Evolutionary conservation across 2,888 invertebrate genomes (phyloP), one percentile per base, ranked within the genome.

Genomic region (Actias luna): DNA sequence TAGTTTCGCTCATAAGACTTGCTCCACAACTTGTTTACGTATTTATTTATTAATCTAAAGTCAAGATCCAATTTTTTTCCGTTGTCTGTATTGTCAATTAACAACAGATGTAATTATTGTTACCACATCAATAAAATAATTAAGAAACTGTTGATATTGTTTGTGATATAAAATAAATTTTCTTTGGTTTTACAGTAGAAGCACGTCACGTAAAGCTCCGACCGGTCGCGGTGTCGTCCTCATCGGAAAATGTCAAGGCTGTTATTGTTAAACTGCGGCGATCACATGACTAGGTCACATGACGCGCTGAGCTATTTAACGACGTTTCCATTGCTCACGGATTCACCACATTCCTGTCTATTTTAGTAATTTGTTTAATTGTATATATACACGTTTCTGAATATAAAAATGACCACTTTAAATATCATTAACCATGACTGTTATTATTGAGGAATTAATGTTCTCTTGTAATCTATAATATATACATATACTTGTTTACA

Each of bases 211-310:
- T 64, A 72, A 77, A 79, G 77, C 77, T 77, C 66, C 64, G 66
- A 78, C 80, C 77, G 78, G 80, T 79, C 74, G 68, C 42, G 60
- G 69, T 67, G 65, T 73, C 80, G 80, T 80, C 80, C 80, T 80
- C 80, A 76, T 72, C 72, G 73, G 73, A 71, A 80, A 81, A 81
- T 81, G 80, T 81, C 80, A 81, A 81, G 80, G 80, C 72, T 80
- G 72, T 64, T 68, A 78, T 81, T 80, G 80, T 80, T 77, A 65
- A 63, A 68, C 65, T 62, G 65, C 65, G 64, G 66, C 67, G 70
- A 72, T 77, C 80, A 79, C 78, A 77, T 77, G 79, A 76, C 67
- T 63, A 65, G 75, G 74, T 79, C 82, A 76, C 78, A 77, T 79
- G 81, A 77, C 63, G 65, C 33, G 25, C n/a, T 55, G 55, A 55